Evolutionary conservation across 2,888 invertebrate species (phyloP), one percentile per base, ranked within the genome.

Genomic region (Criorhina ranunculi): DNA sequence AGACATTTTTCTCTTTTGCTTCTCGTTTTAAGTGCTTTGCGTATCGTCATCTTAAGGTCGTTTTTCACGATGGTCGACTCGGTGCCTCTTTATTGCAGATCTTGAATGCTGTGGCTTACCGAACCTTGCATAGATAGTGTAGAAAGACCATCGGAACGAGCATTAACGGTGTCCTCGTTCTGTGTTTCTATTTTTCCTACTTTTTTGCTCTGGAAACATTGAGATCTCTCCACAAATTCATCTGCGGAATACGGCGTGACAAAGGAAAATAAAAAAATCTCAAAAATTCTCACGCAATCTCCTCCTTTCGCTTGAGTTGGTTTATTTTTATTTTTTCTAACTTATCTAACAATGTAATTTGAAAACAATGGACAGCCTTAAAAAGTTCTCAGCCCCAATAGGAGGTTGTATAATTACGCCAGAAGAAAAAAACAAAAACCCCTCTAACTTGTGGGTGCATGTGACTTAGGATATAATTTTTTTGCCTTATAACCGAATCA

Each of bases 331-430:
- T 24, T 24, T 24, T 24, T 24, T 76, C 75, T 69, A 79, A 76
- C 75, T 79, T 85, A 70, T 59, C 85, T 85, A 85, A 85, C 85
- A 85, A 64, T 75, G 79, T 75, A 59, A 85, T 79, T 64, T 79
- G 53, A 79, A 85, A 70, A 85, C 85, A 85, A 85, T 85, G 85
- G 79, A 70, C 55, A 73, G 66, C 75, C 67, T 76, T 79, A 85
- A 75, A 85, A 79, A 85, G 70, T 85, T 85, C 85, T 85, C 85
- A 85, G 83, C 83, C 79, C 64, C 83, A 75, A 79, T 79, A 75
- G 75, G 59, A 69, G 73, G 75, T 79, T 79, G 79, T 75, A 79
- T 85, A 85, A 79, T 85, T 85, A 85, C 53, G 42, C 53, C 64
- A 57, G 15, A 51, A 67, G 51, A 66, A 55, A 37, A 51, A 55